Evolutionary conservation across 2,888 invertebrate species (phyloP).

Genomic region (Patella depressa): DNA sequence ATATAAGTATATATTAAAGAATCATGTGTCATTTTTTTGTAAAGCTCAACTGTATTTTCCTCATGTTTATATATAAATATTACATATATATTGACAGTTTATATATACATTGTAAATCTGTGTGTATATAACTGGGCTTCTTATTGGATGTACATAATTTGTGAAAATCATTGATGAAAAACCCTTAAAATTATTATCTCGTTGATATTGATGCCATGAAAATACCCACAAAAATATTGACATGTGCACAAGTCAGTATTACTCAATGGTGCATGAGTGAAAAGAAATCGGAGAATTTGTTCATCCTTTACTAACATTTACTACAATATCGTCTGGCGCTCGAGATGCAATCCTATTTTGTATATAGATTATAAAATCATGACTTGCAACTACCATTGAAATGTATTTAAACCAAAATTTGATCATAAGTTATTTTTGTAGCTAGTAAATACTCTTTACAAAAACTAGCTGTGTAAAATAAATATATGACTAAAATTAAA

Average conservation of each 20-base stretch:
- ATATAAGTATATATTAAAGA: background rate
- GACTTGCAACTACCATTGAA: conserved; percentile 14
- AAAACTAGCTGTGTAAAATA: conserved; percentile 33
- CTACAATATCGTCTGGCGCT: background rate
- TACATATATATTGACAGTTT: background rate
- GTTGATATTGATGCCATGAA: too few relatives aligned
- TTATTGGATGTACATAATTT: too few relatives aligned
- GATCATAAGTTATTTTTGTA: conserved; percentile 33
- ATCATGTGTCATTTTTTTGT: conserved; percentile 5
- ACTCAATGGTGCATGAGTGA: too few relatives aligned
- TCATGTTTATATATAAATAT: background rate
- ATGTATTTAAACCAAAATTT: conserved; percentile 28
- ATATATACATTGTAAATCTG: background rate
- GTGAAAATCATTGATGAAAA: too few relatives aligned
- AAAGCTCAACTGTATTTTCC: conserved; percentile 10
- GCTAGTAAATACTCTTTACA: conserved; percentile 29
- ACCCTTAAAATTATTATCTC: too few relatives aligned
- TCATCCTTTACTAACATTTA: too few relatives aligned
- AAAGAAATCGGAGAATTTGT: too few relatives aligned
- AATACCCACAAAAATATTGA: too few relatives aligned
- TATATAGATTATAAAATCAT: background rate
- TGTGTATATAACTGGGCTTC: background rate
- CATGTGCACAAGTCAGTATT: too few relatives aligned
- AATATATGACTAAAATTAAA: conserved; percentile 18
- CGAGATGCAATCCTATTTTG: conserved; percentile 3